Evolutionary conservation across 2,888 invertebrate genomes (phyloP).

Genomic region (Lagria hirta): DNA sequence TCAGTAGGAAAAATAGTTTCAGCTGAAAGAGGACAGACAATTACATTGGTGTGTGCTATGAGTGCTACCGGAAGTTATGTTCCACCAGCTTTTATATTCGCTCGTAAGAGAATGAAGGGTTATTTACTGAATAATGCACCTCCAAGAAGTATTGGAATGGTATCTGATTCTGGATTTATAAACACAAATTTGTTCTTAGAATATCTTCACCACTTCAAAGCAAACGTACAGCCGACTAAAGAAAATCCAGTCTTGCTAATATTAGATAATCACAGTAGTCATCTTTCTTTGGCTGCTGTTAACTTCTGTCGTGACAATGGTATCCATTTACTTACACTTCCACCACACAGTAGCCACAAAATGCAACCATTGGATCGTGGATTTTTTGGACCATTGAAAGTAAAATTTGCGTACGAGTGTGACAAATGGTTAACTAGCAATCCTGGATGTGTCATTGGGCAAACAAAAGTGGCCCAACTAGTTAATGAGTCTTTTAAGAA

Average conservation of each 20-base stretch:
- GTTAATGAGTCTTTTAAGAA: not conserved
- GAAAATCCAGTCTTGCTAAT: conserved; percentile 17
- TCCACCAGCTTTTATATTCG: conserved; percentile 47
- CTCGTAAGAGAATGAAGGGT: conserved; percentile 39
- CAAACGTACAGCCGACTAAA: conserved; percentile 4
- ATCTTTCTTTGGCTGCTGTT: conserved; percentile 11
- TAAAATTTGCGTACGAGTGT: conserved; percentile 36
- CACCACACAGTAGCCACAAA: conserved; percentile 50
- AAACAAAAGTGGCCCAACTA: not conserved
- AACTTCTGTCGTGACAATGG: conserved; percentile 33
- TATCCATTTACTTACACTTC: conserved; percentile 47
- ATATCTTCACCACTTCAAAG: conserved; percentile 20
- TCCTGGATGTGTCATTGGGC: conserved; percentile 1
- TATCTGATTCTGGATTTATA: conserved; percentile 18
- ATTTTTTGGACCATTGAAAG: conserved; percentile 40
- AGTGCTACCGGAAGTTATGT: conserved; percentile 45
- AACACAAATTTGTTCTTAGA: conserved; percentile 23
- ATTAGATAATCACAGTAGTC: conserved; percentile 18
- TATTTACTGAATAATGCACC: conserved; percentile 27
- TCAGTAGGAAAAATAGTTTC: conserved; percentile 41
- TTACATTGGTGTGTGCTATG: conserved; percentile 45
- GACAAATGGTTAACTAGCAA: conserved; percentile 18
- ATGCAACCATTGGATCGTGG: conserved; percentile 50
- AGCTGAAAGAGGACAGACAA: conserved; percentile 38
- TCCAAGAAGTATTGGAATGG: conserved; percentile 10